These are phyloP conservation scores for Pangasius djambal DNA, from an alignment of 2,797 vertebrate species.

Conservation along the genomic window DNA sequence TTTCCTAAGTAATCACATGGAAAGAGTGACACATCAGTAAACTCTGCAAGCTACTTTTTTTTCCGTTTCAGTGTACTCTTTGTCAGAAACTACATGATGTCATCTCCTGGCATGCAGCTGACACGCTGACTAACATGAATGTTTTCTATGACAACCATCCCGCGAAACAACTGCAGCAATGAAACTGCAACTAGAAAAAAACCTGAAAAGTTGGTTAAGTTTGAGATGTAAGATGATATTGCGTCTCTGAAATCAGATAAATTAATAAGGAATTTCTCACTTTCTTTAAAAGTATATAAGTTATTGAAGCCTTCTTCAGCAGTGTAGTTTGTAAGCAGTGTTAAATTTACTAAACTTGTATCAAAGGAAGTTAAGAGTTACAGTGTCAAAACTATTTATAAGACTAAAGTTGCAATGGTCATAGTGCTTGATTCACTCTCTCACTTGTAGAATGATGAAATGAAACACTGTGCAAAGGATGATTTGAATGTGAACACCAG, in stretches of 20 bases:
- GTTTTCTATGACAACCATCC: background rate
- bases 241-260: background rate
- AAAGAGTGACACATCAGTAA: background rate
- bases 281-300: background rate
- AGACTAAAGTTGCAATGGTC: background rate
- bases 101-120: background rate
- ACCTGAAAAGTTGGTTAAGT: background rate
- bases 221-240: background rate
- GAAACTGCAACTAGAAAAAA: background rate
- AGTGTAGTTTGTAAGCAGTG: background rate
- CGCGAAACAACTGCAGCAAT: too few species aligned
- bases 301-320: background rate
- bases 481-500: background rate
- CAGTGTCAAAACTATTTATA: background rate
- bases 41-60: background rate
- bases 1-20: background rate
- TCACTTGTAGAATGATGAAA: background rate
- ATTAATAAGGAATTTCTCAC: background rate
- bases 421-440: background rate
- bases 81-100: constrained; percentile 7
- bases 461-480: background rate
- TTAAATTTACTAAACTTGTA: background rate
- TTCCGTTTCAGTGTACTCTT: background rate
- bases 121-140: background rate
- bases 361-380: background rate